phyloP scores from a whole-genome alignment of 2,113 vertebrate species.

The Trematocara stigmaticum region DNA sequence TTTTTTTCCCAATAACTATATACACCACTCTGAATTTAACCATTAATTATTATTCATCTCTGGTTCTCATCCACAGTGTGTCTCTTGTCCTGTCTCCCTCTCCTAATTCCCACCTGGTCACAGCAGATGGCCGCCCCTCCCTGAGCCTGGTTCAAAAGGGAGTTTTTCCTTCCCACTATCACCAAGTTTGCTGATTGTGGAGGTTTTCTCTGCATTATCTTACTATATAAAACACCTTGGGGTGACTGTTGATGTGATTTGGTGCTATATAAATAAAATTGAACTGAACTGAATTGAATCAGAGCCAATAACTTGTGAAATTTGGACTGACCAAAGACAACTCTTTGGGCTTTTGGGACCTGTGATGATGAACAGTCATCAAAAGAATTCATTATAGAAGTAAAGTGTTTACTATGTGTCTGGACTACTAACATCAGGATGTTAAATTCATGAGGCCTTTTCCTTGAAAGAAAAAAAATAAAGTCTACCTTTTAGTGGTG shows the following conservation, averaged over 20 bases:
- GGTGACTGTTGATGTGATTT: not conserved
- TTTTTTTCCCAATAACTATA: not conserved
- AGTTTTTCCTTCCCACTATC: not conserved
- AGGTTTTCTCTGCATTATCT: not conserved
- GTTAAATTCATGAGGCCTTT: not conserved
- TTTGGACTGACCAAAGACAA: not conserved
- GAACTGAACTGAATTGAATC: not conserved
- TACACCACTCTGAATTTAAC: not conserved
- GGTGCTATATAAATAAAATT: not conserved
- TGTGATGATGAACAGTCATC: not conserved
- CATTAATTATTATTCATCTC: not conserved
- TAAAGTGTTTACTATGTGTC: not conserved
- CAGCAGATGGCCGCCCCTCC: not conserved
- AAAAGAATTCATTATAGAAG: not conserved
- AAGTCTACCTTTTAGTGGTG: not conserved
- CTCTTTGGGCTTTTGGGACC: not conserved
- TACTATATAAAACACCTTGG: not conserved
- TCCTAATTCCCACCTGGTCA: not conserved
- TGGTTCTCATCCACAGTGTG: not conserved
- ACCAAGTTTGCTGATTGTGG: not conserved
- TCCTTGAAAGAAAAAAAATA: not conserved
- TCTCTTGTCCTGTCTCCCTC: not conserved
- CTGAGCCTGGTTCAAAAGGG: not conserved
- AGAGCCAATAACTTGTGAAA: not conserved
- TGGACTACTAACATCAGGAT: not conserved